These are phyloP conservation scores for Zenarchopterus dispar DNA, from an alignment of 2,797 vertebrate species.

Conservation along the genomic window DNA sequence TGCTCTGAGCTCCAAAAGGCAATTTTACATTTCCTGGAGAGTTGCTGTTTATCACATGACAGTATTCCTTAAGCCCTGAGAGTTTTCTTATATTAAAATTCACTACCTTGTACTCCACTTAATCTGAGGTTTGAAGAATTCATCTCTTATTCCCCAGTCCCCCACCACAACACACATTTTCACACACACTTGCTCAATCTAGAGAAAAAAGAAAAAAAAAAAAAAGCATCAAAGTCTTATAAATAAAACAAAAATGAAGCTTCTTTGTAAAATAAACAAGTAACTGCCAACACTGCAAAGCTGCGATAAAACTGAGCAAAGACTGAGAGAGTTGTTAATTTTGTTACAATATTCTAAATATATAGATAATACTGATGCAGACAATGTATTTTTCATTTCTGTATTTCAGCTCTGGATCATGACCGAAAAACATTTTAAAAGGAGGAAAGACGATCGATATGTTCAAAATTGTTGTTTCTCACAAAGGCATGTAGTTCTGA, in stretches of 20 bases:
- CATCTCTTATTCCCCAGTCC: background rate
- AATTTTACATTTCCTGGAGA: conserved; percentile 41
- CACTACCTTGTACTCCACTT: conserved; percentile 32
- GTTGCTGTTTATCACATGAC: conserved; percentile 30
- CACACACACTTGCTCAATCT: conserved; percentile 9
- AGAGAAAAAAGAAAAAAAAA: conserved; percentile 43
- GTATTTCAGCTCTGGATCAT: too few species aligned
- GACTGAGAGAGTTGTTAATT: background rate
- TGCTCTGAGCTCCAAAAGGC: conserved; percentile 36
- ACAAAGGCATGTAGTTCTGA: conserved; percentile 4
- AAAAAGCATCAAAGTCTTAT: conserved; percentile 52
- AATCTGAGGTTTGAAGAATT: conserved; percentile 19
- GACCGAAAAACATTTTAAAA: background rate
- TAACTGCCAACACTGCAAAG: conserved; percentile 15
- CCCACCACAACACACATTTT: background rate
- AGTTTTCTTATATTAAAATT: conserved; percentile 34
- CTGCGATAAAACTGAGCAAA: conserved; percentile 36
- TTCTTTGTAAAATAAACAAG: conserved; percentile 16
- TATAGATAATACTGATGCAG: too few species aligned
- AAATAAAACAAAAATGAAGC: conserved; percentile 43
- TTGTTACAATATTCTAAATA: too few species aligned
- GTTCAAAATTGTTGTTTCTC: conserved; percentile 28
- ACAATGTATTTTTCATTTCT: too few species aligned
- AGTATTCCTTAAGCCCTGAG: conserved; percentile 51
- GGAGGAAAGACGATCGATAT: conserved; percentile 10